Conservation (phyloP, 2,113 vertebrate species). For the Mugil cephalus region DNA sequence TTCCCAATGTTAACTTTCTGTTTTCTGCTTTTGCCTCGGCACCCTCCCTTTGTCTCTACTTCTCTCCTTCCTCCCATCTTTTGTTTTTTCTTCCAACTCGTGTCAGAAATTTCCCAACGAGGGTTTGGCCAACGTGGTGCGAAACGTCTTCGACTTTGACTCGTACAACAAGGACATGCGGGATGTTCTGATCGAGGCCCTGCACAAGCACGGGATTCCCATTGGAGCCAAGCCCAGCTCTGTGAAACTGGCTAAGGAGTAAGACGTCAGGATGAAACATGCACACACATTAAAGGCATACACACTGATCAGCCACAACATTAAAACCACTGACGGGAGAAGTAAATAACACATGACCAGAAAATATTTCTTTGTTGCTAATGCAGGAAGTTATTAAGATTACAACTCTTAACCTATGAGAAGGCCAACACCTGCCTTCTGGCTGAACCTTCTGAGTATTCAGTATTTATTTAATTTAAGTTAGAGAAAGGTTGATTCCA, state of each 20-base stretch:
- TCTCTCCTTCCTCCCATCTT: not conserved
- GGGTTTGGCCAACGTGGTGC: slow-evolving; percentile 93
- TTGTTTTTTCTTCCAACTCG: not conserved
- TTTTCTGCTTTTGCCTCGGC: too few relatives aligned
- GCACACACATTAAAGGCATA: not conserved
- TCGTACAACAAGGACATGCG: slow-evolving; percentile 94
- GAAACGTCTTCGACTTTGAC: slow-evolving; percentile 98
- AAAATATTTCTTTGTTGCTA: too few relatives aligned
- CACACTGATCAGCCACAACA: too few relatives aligned
- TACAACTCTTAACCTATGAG: too few relatives aligned
- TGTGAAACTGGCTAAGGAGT: slow-evolving; percentile 96
- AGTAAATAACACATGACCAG: too few relatives aligned
- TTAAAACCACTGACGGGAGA: too few relatives aligned
- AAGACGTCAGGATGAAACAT: slow-evolving; percentile 72
- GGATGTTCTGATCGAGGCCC: slow-evolving; percentile 90
- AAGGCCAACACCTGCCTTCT: too few relatives aligned
- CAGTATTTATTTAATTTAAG: too few relatives aligned
- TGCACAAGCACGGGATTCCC: slow-evolving; percentile 97
- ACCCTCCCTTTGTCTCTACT: not conserved
- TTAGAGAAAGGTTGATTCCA: too few relatives aligned
- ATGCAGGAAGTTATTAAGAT: too few relatives aligned
- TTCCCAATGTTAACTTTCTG: too few relatives aligned
- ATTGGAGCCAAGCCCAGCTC: slow-evolving; percentile 93
- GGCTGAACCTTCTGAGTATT: too few relatives aligned
- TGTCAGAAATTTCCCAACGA: slow-evolving; percentile 94